These are phyloP conservation scores for Fistularia commersonii DNA, from an alignment of 2,797 vertebrate genomes.

Conservation along the genomic window DNA sequence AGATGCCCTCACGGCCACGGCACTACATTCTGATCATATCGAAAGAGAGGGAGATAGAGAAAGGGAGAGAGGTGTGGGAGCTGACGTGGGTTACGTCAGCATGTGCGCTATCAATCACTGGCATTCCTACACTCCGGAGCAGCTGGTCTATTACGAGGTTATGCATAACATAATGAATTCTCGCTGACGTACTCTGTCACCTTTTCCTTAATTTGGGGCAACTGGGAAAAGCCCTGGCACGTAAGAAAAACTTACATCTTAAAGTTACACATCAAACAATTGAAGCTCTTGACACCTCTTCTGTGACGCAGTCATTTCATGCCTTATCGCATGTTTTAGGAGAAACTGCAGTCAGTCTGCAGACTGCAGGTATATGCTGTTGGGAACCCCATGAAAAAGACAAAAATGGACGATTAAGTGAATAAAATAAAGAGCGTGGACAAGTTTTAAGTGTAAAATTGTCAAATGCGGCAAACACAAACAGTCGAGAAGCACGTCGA, in stretches of 20 bases:
- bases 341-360: no score
- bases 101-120: constrained; percentile 57
- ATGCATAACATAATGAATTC: constrained; percentile 53
- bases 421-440: no score
- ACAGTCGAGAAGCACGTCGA: no score
- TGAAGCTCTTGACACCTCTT: no score
- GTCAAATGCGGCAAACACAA: no score
- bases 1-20: constrained; percentile 45
- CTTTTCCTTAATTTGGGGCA: constrained; percentile 18
- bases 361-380: no score
- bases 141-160: constrained; percentile 68
- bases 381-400: no score
- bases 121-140: constrained; percentile 58
- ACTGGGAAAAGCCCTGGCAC: constrained; percentile 18
- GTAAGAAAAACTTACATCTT: constrained; percentile 2
- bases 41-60: constrained; percentile 25
- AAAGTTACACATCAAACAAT: no score
- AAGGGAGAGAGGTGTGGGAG: constrained; percentile 42
- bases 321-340: no score
- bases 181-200: constrained; percentile 24
- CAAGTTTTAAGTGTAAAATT: no score
- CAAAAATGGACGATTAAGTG: no score
- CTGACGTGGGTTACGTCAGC: constrained; percentile 54
- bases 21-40: constrained; percentile 63
- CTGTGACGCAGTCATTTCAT: no score